A percentile compares a stretch with the other conserved stretches of the same genome.
These are phyloP conservation scores for Sylvietta virens DNA, from an alignment of 2,113 vertebrate genomes.

Conservation along the genomic window DNA sequence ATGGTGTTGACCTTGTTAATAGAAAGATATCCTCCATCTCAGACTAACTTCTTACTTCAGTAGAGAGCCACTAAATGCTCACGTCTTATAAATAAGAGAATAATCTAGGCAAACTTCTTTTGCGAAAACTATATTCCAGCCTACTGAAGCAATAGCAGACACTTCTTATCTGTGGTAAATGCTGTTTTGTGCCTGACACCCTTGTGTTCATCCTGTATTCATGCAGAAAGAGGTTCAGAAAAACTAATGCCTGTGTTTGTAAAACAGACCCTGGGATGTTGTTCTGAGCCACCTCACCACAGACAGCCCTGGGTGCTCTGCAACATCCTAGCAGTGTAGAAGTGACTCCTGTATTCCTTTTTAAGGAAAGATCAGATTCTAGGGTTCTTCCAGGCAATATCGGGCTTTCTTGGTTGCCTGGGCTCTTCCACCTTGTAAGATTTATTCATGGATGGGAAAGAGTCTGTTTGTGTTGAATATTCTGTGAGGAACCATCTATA, in stretches of 20 bases:
- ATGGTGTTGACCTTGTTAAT: conserved; percentile 26
- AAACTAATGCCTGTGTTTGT: neutral
- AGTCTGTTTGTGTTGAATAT: neutral
- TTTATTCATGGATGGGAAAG: neutral
- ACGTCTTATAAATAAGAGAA: neutral
- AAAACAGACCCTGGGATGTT: neutral
- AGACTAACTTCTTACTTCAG: neutral
- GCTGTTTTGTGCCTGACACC: neutral
- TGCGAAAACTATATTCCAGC: neutral
- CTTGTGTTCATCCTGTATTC: neutral
- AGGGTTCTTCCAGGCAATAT: neutral
- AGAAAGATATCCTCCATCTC: conserved; percentile 10
- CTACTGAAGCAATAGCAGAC: neutral
- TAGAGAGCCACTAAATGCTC: neutral
- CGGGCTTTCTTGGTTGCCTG: neutral
- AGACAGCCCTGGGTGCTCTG: neutral
- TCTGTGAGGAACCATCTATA: neutral
- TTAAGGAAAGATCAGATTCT: neutral
- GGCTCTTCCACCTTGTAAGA: neutral
- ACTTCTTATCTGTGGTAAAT: neutral
- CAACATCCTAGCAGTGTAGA: neutral
- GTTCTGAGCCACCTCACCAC: neutral
- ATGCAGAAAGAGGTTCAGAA: neutral
- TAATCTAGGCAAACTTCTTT: neutral
- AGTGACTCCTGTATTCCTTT: accelerated